A percentile compares a stretch with the other conserved stretches of the same genome.
Evolutionary conservation across 2,797 vertebrate genomes (phyloP).

Genomic region (Lithobates sylvaticus): DNA sequence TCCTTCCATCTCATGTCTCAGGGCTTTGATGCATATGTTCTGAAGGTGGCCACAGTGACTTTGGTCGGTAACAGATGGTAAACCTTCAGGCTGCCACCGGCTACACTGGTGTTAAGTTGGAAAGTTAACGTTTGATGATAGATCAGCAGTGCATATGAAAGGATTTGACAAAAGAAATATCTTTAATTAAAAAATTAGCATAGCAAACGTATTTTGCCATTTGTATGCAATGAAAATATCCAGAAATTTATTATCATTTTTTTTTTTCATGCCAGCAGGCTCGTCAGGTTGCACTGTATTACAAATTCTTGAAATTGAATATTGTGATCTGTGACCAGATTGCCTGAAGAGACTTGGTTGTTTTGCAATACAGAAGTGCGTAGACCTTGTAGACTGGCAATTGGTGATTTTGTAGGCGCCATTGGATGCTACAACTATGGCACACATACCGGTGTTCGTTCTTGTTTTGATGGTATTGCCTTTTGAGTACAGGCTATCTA

Average conservation of each 20-base stretch:
- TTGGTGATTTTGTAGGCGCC: too few relatives aligned
- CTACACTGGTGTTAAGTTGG: slow-evolving; percentile 89
- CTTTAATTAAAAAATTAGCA: slow-evolving; percentile 86
- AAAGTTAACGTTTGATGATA: slow-evolving; percentile 92
- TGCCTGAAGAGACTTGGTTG: too few relatives aligned
- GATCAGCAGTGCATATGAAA: slow-evolving; percentile 94
- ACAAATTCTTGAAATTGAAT: too few relatives aligned
- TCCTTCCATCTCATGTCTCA: slow-evolving; percentile 78
- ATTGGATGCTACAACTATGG: too few relatives aligned
- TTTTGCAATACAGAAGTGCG: too few relatives aligned
- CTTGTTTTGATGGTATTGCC: too few relatives aligned
- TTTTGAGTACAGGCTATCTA: too few relatives aligned
- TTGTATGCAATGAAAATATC: slow-evolving; percentile 73
- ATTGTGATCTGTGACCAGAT: too few relatives aligned
- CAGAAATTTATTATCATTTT: slow-evolving; percentile 69
- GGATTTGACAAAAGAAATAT: slow-evolving; percentile 83
- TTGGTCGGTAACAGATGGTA: slow-evolving; percentile 94
- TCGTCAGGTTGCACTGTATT: neutral
- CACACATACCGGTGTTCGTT: too few relatives aligned
- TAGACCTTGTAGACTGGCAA: too few relatives aligned
- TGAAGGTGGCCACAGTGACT: slow-evolving; percentile 90
- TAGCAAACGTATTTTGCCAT: slow-evolving; percentile 77
- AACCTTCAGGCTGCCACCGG: slow-evolving; percentile 94
- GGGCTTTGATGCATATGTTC: slow-evolving; percentile 94
- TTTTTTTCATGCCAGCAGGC: neutral